Conservation (phyloP, 2,113 vertebrate genomes). For the Alosa alosa region DNA sequence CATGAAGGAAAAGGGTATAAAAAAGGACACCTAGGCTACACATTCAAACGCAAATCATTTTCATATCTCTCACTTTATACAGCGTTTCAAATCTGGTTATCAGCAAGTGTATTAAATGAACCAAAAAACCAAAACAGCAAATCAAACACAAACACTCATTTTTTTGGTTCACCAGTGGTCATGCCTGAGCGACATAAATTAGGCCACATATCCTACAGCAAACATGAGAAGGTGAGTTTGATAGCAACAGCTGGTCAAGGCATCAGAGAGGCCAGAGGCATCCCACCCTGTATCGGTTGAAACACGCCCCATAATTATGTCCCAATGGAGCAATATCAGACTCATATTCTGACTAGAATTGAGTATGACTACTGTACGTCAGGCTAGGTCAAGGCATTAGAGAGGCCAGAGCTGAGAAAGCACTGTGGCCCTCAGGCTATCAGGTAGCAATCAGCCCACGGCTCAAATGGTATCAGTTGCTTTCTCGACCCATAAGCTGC, state of each 20-base stretch:
- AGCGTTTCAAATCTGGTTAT: neutral
- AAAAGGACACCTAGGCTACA: neutral
- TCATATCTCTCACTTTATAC: neutral
- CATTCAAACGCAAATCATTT: neutral
- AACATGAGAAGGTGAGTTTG: neutral
- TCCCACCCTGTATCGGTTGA: too few relatives aligned
- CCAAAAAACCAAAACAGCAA: neutral
- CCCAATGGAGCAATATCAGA: too few relatives aligned
- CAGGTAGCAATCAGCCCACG: neutral
- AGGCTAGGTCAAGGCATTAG: neutral
- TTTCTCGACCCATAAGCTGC: neutral
- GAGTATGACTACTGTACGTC: too few relatives aligned
- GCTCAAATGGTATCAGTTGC: slow-evolving; percentile 14
- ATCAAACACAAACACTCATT: neutral
- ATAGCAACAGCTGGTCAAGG: neutral
- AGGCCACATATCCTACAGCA: neutral
- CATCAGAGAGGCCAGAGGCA: neutral
- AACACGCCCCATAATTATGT: too few relatives aligned
- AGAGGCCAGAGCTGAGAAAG: neutral
- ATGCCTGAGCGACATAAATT: neutral
- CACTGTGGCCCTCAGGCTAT: neutral
- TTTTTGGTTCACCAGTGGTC: neutral
- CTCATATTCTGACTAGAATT: too few relatives aligned
- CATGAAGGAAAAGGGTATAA: neutral
- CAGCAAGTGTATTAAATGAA: neutral